Evolutionary conservation across 1,140 invertebrate genomes (phyloP).

Genomic region (Pygmarrhopalites habei): DNA sequence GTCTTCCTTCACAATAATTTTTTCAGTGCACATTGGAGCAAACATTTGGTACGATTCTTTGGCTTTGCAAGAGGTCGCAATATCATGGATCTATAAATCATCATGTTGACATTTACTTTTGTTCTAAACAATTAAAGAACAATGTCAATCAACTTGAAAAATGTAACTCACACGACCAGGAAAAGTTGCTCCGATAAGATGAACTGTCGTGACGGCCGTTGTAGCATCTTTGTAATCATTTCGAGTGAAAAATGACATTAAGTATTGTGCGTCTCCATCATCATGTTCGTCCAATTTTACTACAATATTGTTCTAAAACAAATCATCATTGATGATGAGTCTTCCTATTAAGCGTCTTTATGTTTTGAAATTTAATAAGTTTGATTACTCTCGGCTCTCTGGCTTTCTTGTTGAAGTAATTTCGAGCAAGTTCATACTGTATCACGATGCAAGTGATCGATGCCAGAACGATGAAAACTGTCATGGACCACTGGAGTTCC

Average conservation of each 20-base stretch:
- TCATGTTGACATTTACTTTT: background rate
- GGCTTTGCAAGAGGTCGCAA: background rate
- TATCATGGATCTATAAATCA: background rate
- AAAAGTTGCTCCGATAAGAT: background rate
- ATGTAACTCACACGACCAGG: background rate
- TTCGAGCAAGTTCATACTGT: too few species aligned
- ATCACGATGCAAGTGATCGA: too few species aligned
- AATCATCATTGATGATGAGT: too few species aligned
- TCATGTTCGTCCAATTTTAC: background rate
- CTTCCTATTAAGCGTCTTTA: too few species aligned
- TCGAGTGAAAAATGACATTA: background rate
- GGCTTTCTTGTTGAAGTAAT: too few species aligned
- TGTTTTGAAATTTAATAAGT: too few species aligned
- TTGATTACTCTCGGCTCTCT: too few species aligned
- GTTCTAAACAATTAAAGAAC: background rate
- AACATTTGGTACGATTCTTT: background rate
- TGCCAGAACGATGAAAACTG: too few species aligned
- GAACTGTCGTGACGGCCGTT: background rate
- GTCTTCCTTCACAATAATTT: slow-evolving; percentile 1
- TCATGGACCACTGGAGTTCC: too few species aligned
- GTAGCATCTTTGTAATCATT: background rate
- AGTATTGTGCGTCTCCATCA: background rate
- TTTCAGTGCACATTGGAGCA: background rate
- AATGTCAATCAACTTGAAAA: too few species aligned
- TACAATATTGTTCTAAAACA: background rate